phyloP scores from a whole-genome alignment of 2,888 invertebrate species.

The Camponotus fellah region DNA sequence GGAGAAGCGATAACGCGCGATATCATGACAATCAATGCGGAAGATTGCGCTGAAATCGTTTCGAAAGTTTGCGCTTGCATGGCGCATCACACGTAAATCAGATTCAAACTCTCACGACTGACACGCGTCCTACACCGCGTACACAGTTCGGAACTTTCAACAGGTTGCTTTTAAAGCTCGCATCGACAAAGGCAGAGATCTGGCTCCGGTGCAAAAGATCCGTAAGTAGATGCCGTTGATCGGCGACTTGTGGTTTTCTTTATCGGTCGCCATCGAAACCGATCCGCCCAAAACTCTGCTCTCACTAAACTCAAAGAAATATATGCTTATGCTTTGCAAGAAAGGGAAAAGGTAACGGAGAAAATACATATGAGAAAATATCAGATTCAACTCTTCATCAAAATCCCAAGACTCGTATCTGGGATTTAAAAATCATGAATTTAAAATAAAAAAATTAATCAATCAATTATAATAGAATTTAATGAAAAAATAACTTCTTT shows the following conservation, averaged over 20 bases:
- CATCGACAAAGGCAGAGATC: slow-evolving; percentile 60
- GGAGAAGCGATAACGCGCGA: slow-evolving; percentile 24
- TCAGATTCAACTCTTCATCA: neutral
- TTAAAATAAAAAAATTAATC: neutral
- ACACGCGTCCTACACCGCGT: slow-evolving; percentile 51
- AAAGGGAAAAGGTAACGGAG: neutral
- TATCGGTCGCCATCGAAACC: neutral
- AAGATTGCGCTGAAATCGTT: slow-evolving; percentile 10
- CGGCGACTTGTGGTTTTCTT: slow-evolving; percentile 16
- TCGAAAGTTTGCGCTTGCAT: slow-evolving; percentile 45
- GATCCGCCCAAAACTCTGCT: neutral
- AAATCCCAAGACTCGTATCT: neutral
- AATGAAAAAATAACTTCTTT: neutral
- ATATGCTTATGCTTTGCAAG: neutral
- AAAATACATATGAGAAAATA: neutral
- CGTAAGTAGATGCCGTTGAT: slow-evolving; percentile 17
- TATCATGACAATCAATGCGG: slow-evolving; percentile 47
- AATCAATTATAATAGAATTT: neutral
- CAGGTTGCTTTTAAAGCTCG: slow-evolving; percentile 69
- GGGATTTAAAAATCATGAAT: neutral
- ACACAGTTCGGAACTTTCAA: slow-evolving; percentile 59
- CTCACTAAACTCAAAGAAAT: slow-evolving; percentile 5
- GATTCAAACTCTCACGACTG: slow-evolving; percentile 54
- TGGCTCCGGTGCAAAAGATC: slow-evolving; percentile 39
- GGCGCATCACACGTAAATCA: slow-evolving; percentile 50